A percentile compares a stretch with the other conserved stretches of the same genome.
Evolutionary conservation across 2,888 invertebrate genomes (phyloP).

Genomic region (Archips xylosteana): DNA sequence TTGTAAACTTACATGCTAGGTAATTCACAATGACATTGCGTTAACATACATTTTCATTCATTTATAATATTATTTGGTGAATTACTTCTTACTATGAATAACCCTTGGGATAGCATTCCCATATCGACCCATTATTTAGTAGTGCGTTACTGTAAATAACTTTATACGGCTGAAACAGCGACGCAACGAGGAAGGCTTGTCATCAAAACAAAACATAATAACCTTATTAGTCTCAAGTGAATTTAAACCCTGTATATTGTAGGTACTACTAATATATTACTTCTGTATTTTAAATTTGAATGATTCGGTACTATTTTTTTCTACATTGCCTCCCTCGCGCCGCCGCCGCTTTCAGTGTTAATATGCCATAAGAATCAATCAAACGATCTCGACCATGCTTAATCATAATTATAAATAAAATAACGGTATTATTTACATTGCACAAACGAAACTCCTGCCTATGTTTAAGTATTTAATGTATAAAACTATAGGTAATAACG

Average conservation of each 20-base stretch:
- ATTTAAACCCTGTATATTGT: conserved; percentile 40
- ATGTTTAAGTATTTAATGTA: conserved; percentile 36
- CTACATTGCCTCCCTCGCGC: conserved; percentile 20
- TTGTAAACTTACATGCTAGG: conserved; percentile 61
- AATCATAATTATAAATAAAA: conserved; percentile 55
- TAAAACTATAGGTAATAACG: conserved; percentile 48
- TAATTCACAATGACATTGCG: conserved; percentile 66
- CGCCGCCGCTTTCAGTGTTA: neutral
- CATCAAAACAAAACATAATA: conserved; percentile 29
- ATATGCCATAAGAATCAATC: conserved; percentile 40
- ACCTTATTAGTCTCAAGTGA: conserved; percentile 29
- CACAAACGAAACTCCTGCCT: conserved; percentile 60
- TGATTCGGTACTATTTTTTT: conserved; percentile 10
- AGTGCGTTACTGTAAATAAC: conserved; percentile 18
- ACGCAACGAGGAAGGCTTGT: conserved; percentile 18
- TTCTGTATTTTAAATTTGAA: conserved; percentile 28
- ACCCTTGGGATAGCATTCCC: conserved; percentile 34
- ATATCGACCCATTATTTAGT: conserved; percentile 25
- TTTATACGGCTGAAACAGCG: conserved; percentile 4
- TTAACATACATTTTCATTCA: conserved; percentile 61
- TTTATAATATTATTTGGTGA: conserved; percentile 75
- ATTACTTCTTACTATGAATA: conserved; percentile 54
- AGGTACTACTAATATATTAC: conserved; percentile 29
- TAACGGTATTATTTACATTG: conserved; percentile 66
- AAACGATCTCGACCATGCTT: conserved; percentile 47